phyloP scores from a whole-genome alignment of 2,113 vertebrate genomes.

The Xiphias gladius region DNA sequence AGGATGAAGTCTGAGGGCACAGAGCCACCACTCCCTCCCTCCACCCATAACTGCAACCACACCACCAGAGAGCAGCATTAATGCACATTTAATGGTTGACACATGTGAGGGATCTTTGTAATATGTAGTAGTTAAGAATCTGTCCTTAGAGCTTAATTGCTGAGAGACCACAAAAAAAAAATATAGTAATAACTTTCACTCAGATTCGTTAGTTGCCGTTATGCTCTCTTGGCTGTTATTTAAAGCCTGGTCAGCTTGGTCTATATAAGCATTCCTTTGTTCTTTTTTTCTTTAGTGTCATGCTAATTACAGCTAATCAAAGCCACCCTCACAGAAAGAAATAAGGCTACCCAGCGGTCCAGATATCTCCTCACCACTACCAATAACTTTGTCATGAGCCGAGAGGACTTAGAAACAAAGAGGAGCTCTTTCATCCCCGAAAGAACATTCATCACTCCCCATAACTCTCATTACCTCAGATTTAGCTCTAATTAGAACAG shows the following conservation, averaged over 20 bases:
- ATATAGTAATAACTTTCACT: background rate
- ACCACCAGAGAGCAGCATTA: slow-evolving; percentile 59
- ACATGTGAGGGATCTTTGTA: background rate
- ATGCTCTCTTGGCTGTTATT: background rate
- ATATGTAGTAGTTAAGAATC: background rate
- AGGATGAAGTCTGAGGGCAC: background rate
- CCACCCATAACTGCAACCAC: background rate
- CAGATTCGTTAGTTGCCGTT: background rate
- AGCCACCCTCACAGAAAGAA: slow-evolving; percentile 28
- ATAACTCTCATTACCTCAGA: slow-evolving; percentile 64
- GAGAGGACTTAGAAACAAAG: slow-evolving; percentile 55
- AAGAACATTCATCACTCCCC: slow-evolving; percentile 59
- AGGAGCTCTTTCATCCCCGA: slow-evolving; percentile 61
- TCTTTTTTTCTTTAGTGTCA: background rate
- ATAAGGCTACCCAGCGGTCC: background rate
- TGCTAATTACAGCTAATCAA: slow-evolving; percentile 46
- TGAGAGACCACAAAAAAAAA: background rate
- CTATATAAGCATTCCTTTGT: slow-evolving; percentile 38
- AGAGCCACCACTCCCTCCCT: background rate
- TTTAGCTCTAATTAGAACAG: slow-evolving; percentile 65
- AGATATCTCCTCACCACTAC: slow-evolving; percentile 40
- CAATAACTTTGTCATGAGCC: slow-evolving; percentile 56
- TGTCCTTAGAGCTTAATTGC: background rate
- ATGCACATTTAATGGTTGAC: background rate
- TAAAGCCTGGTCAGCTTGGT: background rate